These are phyloP conservation scores for Simalia tracyae DNA, from an alignment of 2,797 vertebrate genomes.

Conservation along the genomic window DNA sequence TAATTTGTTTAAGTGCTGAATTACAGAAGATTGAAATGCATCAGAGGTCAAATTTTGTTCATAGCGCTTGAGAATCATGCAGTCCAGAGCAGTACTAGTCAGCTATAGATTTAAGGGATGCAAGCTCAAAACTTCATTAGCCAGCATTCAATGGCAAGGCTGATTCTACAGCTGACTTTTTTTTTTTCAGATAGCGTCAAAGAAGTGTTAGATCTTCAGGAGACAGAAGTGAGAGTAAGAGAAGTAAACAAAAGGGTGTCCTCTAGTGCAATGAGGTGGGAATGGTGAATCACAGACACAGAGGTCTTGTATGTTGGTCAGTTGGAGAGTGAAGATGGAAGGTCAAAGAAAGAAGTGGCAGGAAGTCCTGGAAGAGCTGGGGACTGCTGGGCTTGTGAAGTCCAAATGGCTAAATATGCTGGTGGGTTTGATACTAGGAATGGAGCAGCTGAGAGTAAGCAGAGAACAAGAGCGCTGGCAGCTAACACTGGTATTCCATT, in stretches of 20 bases:
- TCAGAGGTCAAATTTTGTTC: constrained; percentile 5
- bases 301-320: background rate
- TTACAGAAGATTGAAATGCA: constrained; percentile 4
- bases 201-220: background rate
- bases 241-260: background rate
- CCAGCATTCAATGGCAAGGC: background rate
- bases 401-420: background rate
- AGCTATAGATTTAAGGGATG: background rate
- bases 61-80: background rate
- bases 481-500: background rate
- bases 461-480: background rate
- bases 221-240: background rate
- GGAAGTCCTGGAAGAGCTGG: background rate
- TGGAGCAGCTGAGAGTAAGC: background rate
- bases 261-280: background rate
- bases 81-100: background rate
- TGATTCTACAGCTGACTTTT: background rate
- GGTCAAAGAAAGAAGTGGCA: background rate
- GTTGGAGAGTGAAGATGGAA: background rate
- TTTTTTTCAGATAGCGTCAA: background rate
- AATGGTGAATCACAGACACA: background rate
- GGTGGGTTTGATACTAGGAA: background rate
- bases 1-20: background rate
- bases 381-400: background rate
- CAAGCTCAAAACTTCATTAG: background rate